A percentile compares a stretch with the other conserved stretches of the same genome.
Evolutionary conservation across 2,113 vertebrate genomes (phyloP).

Genomic region (Caloenas nicobarica): DNA sequence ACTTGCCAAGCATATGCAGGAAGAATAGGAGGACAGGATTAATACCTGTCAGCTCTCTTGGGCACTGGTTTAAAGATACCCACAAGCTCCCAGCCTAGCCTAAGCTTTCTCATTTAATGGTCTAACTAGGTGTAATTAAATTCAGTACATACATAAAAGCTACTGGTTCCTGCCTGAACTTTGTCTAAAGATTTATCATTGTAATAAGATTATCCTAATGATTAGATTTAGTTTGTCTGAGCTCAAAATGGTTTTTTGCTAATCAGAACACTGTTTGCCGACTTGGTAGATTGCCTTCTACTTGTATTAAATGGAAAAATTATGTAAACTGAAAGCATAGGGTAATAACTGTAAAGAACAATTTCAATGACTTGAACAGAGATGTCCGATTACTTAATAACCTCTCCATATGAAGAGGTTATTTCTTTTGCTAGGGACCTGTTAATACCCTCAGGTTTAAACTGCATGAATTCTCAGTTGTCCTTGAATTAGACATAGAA

Average conservation of each 20-base stretch:
- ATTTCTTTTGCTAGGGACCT: not conserved
- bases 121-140: conserved; percentile 13
- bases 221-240: not conserved
- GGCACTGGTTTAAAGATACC: not conserved
- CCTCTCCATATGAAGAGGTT: not conserved
- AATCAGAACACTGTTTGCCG: conserved; percentile 23
- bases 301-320: conserved; percentile 35
- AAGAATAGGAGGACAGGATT: not conserved
- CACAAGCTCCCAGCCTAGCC: not conserved
- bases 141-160: not conserved
- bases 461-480: not conserved
- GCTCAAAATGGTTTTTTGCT: conserved; percentile 33
- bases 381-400: conserved; percentile 10
- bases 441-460: not conserved
- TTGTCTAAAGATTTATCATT: conserved; percentile 1
- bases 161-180: not conserved
- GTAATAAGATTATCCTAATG: conserved; percentile 18
- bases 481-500: not conserved
- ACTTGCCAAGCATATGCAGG: fast-evolving
- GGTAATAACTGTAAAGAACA: conserved; percentile 24
- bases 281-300: conserved; percentile 19
- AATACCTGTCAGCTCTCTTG: not conserved
- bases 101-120: not conserved
- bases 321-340: conserved; percentile 8
- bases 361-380: not conserved